Conservation (phyloP, 1,140 invertebrate species). For the Ganaspis sp. region DNA sequence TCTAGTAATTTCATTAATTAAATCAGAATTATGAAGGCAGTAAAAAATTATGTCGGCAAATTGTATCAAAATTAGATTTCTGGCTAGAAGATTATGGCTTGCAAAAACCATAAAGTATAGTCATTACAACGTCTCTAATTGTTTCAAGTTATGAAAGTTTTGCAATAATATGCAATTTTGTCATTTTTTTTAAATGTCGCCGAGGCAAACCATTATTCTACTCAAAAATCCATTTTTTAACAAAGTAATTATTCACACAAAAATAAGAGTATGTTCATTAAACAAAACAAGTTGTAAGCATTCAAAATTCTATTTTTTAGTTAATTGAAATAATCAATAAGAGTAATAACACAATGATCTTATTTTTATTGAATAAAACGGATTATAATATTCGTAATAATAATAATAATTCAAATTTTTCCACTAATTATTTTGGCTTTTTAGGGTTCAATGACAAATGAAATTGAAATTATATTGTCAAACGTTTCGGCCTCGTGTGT, state of each 20-base stretch:
- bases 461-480: too few relatives aligned
- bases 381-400: too few relatives aligned
- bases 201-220: neutral
- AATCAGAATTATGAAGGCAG: neutral
- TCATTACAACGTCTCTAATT: conserved; percentile 2
- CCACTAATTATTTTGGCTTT: too few relatives aligned
- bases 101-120: conserved; percentile 3
- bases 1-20: neutral
- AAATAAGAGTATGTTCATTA: neutral
- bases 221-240: neutral
- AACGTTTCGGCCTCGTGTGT: too few relatives aligned
- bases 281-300: too few relatives aligned
- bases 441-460: too few relatives aligned
- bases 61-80: conserved; percentile 3
- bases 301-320: too few relatives aligned
- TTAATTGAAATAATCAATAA: too few relatives aligned
- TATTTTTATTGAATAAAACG: too few relatives aligned
- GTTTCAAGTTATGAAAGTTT: neutral
- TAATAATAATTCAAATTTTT: too few relatives aligned
- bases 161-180: neutral
- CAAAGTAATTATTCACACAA: neutral
- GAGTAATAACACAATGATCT: too few relatives aligned
- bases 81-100: neutral
- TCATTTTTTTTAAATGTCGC: neutral
- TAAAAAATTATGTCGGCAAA: neutral